Conservation (phyloP, 2,888 invertebrate genomes). For the Liopterus haemorrhoidalis region DNA sequence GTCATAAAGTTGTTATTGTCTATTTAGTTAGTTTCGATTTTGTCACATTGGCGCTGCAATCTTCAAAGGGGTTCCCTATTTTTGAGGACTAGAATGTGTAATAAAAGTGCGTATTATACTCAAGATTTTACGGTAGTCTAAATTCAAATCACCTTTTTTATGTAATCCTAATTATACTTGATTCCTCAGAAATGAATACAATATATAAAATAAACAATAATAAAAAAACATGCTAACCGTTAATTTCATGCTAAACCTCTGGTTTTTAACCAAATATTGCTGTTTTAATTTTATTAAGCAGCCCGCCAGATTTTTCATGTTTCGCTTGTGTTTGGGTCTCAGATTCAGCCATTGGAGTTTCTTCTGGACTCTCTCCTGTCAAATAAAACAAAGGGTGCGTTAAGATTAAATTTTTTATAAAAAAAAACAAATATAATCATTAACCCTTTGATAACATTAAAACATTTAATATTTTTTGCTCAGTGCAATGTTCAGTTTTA, state of each 20-base stretch:
- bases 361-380: conserved; percentile 43
- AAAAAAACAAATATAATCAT: conserved; percentile 3
- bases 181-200: background rate
- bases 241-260: conserved; percentile 12
- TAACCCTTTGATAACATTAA: conserved; percentile 10
- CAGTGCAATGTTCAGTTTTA: no score
- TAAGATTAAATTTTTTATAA: conserved; percentile 24
- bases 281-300: conserved; percentile 55
- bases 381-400: conserved; percentile 44
- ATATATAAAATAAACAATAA: conserved; percentile 4
- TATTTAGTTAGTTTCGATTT: no score
- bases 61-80: no score
- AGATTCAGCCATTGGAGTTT: conserved; percentile 47
- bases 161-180: background rate
- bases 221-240: conserved; percentile 14
- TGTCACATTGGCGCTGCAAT: no score
- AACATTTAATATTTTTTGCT: conserved; percentile 5
- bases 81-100: no score
- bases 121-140: no score
- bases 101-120: no score
- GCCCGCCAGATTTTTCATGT: conserved; percentile 46
- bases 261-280: conserved; percentile 53
- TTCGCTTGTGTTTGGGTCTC: conserved; percentile 49
- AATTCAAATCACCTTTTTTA: no score
- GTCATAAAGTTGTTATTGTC: no score